A percentile compares a stretch with the other conserved stretches of the same genome.
Evolutionary conservation across 2,888 invertebrate species (phyloP).

Genomic region (Amphipoea oculea): DNA sequence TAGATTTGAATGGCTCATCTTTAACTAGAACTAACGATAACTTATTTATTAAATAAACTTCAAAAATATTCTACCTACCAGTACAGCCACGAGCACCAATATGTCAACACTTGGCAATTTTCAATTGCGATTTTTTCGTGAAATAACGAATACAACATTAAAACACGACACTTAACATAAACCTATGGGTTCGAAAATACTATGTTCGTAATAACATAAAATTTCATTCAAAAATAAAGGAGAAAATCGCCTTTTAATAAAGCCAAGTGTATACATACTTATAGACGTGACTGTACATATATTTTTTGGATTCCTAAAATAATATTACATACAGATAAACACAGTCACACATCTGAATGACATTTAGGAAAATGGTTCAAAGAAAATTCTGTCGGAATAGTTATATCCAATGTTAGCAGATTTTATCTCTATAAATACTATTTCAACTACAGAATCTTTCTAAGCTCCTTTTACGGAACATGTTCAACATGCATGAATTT

Average conservation of each 20-base stretch:
- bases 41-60: neutral
- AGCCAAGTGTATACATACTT: too few relatives aligned
- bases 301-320: neutral
- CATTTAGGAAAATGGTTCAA: conserved; percentile 19
- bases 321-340: conserved; percentile 17
- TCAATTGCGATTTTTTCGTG: too few relatives aligned
- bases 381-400: conserved; percentile 13
- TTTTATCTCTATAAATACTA: conserved; percentile 25
- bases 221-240: too few relatives aligned
- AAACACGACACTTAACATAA: too few relatives aligned
- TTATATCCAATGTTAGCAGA: conserved; percentile 24
- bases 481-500: conserved; percentile 44
- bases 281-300: too few relatives aligned
- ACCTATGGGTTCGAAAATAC: too few relatives aligned
- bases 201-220: too few relatives aligned
- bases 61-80: neutral
- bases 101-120: too few relatives aligned
- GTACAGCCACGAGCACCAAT: neutral
- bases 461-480: conserved; percentile 16
- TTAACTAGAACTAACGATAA: neutral
- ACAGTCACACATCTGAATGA: neutral
- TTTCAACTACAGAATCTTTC: neutral
- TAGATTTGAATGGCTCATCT: neutral
- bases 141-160: too few relatives aligned
- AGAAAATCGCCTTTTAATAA: too few relatives aligned